Conservation (phyloP, 2,888 invertebrate genomes). For the Clivina fossor region DNA sequence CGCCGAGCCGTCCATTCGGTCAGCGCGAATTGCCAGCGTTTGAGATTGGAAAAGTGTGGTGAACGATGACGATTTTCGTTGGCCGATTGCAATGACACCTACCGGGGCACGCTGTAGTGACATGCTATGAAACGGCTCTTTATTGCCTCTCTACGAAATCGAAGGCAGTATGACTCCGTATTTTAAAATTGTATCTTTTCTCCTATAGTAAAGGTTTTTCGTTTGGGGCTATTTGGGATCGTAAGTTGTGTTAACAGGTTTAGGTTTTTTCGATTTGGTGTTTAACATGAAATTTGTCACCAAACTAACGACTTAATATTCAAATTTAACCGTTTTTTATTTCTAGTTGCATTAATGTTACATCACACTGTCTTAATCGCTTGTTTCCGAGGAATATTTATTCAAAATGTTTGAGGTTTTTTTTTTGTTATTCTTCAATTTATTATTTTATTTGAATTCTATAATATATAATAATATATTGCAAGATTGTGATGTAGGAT, state of each 20-base stretch:
- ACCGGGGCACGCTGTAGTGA: constrained; percentile 53
- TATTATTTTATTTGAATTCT: too few species aligned
- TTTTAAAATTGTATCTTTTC: constrained; percentile 46
- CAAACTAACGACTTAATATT: too few species aligned
- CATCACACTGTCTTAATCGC: background rate
- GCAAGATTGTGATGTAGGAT: too few species aligned
- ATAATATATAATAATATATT: too few species aligned
- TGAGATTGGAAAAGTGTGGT: background rate
- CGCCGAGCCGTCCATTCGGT: constrained; percentile 45
- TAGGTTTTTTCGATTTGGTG: background rate
- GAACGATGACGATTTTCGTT: constrained; percentile 23
- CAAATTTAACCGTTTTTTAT: too few species aligned
- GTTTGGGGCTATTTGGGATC: constrained; percentile 46
- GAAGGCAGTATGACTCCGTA: constrained; percentile 47
- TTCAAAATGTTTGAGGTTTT: background rate
- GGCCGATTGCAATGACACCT: constrained; percentile 49
- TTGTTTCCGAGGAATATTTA: background rate
- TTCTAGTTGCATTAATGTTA: constrained; percentile 1
- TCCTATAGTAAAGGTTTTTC: too few species aligned
- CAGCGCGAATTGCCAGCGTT: background rate
- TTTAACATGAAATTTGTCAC: constrained; percentile 29
- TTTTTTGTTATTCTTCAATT: constrained; percentile 11
- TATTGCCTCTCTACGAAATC: constrained; percentile 52
- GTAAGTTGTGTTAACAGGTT: constrained; percentile 35
- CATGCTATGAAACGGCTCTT: constrained; percentile 54